phyloP scores from a whole-genome alignment of 2,888 invertebrate species.

The Ernsta delagoae region DNA sequence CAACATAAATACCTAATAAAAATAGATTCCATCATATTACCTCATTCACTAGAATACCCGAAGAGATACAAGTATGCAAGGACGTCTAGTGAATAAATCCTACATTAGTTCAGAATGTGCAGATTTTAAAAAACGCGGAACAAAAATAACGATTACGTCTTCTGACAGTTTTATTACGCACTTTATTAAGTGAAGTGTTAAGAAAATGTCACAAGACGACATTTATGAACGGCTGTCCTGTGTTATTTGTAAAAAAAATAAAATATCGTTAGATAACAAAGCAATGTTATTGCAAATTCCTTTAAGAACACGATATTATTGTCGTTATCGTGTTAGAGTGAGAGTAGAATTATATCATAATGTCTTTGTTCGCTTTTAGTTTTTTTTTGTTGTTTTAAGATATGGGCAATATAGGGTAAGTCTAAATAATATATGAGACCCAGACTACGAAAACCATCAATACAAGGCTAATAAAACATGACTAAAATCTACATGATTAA shows the following conservation, averaged over 20 bases:
- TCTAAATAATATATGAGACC: no score
- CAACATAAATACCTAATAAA: background rate
- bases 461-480: no score
- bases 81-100: constrained; percentile 14
- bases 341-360: no score
- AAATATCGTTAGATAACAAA: background rate
- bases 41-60: constrained; percentile 3
- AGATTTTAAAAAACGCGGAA: constrained; percentile 19
- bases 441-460: no score
- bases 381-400: no score
- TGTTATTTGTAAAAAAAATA: background rate
- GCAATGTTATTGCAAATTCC: background rate
- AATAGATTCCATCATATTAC: constrained; percentile 4
- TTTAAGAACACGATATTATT: background rate
- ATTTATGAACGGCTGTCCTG: background rate
- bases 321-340: no score
- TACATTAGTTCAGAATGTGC: background rate
- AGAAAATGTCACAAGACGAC: background rate
- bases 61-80: constrained; percentile 13
- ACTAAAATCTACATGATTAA: no score
- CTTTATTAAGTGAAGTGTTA: constrained; percentile 8
- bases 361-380: no score
- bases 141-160: constrained; percentile 16
- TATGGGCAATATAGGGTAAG: no score
- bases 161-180: constrained; percentile 7